Percentiles rank a stretch among this genome's conserved stretches.
Conservation (phyloP, 2,888 invertebrate genomes). For the Drosophila emarginata region DNA sequence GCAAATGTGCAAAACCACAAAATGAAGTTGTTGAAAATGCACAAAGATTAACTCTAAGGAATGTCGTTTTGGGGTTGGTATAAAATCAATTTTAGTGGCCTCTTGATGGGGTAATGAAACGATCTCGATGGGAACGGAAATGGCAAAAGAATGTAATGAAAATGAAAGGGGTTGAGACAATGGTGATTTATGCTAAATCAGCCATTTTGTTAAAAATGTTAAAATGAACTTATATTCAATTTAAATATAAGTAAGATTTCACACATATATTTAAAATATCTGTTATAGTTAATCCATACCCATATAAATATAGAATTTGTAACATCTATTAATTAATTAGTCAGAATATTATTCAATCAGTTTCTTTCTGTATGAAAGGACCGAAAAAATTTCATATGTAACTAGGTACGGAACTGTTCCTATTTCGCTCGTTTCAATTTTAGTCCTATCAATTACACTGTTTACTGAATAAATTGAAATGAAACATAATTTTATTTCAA, state of each 20-base stretch:
- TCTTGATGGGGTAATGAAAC: background rate
- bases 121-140: background rate
- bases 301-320: too few species aligned
- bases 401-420: too few species aligned
- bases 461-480: too few species aligned
- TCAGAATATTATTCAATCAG: too few species aligned
- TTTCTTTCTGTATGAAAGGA: too few species aligned
- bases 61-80: slow-evolving; percentile 32
- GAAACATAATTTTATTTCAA: too few species aligned
- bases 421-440: too few species aligned
- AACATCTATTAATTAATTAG: too few species aligned
- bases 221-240: background rate
- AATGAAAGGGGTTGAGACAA: background rate
- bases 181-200: background rate
- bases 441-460: too few species aligned
- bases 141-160: background rate
- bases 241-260: background rate
- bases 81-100: slow-evolving; percentile 8
- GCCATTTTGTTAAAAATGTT: background rate
- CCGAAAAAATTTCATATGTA: too few species aligned
- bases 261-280: too few species aligned
- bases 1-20: slow-evolving; percentile 38
- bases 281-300: too few species aligned
- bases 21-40: slow-evolving; percentile 70
- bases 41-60: slow-evolving; percentile 61